Conservation (phyloP, 1,140 invertebrate genomes). For the Vanessa atalanta region DNA sequence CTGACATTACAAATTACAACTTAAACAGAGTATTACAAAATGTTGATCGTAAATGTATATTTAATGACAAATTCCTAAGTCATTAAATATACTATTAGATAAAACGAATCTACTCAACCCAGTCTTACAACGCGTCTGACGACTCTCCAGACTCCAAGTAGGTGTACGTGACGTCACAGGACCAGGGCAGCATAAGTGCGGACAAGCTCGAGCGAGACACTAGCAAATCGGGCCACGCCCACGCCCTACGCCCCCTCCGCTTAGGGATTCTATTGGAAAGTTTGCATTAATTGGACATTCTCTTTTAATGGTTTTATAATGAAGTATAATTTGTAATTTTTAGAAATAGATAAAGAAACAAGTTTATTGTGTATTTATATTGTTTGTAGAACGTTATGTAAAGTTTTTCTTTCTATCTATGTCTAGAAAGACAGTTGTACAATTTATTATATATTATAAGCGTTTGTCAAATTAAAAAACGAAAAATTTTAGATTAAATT, state of each 20-base stretch:
- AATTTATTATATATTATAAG: no score
- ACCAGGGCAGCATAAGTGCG: constrained; percentile 58
- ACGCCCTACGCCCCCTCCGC: constrained; percentile 48
- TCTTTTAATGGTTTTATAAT: constrained; percentile 16
- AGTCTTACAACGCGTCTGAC: background rate
- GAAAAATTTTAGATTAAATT: no score
- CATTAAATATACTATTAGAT: no score
- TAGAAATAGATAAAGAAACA: constrained; percentile 4
- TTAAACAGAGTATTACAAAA: no score
- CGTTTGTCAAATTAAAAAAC: no score
- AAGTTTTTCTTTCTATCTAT: no score
- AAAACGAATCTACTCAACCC: background rate
- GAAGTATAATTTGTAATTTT: constrained; percentile 15
- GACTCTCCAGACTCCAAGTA: constrained; percentile 35
- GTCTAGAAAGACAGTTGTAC: no score
- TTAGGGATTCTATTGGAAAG: constrained; percentile 48
- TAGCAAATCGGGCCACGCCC: constrained; percentile 47
- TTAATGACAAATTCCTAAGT: no score
- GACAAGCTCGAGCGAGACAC: constrained; percentile 36
- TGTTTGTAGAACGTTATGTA: no score
- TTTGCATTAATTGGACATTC: constrained; percentile 43
- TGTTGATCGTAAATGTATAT: no score
- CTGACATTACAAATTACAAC: no score
- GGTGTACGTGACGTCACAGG: constrained; percentile 59
- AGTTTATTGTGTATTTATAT: background rate